phyloP scores from a whole-genome alignment of 53 echinoderm and acorn worm species.

The Mesocentrotus franciscanus region DNA sequence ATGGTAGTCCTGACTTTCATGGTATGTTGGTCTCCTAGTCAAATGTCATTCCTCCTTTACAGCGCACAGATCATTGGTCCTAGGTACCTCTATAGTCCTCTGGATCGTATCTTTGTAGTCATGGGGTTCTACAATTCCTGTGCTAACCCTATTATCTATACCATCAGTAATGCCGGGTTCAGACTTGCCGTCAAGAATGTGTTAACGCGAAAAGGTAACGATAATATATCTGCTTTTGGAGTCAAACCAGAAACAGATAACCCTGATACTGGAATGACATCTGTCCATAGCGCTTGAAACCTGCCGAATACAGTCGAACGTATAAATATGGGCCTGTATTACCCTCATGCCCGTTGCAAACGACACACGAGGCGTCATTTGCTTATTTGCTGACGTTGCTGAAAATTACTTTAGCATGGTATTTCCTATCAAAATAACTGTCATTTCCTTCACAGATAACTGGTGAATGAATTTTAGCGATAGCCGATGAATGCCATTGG shows the following conservation, averaged over 20 bases:
- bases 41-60: not conserved
- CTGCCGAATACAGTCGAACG: too few relatives aligned
- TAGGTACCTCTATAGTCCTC: not conserved
- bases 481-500: too few relatives aligned
- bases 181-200: constrained; percentile 68
- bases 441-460: too few relatives aligned
- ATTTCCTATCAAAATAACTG: too few relatives aligned
- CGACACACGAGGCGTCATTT: too few relatives aligned
- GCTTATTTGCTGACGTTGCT: too few relatives aligned
- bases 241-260: not conserved
- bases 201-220: constrained; percentile 39
- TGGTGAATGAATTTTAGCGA: too few relatives aligned
- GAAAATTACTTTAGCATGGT: too few relatives aligned
- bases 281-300: not conserved
- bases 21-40: constrained; percentile 74
- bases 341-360: too few relatives aligned
- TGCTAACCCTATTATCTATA: too few relatives aligned
- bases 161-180: too few relatives aligned
- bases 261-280: not conserved
- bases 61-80: not conserved
- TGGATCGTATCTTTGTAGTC: not conserved
- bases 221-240: not conserved
- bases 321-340: too few relatives aligned
- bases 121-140: constrained; percentile 71
- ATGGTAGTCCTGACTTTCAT: constrained; percentile 10